phyloP scores from a whole-genome alignment of 2,113 vertebrate species.

The Salvator merianae region DNA sequence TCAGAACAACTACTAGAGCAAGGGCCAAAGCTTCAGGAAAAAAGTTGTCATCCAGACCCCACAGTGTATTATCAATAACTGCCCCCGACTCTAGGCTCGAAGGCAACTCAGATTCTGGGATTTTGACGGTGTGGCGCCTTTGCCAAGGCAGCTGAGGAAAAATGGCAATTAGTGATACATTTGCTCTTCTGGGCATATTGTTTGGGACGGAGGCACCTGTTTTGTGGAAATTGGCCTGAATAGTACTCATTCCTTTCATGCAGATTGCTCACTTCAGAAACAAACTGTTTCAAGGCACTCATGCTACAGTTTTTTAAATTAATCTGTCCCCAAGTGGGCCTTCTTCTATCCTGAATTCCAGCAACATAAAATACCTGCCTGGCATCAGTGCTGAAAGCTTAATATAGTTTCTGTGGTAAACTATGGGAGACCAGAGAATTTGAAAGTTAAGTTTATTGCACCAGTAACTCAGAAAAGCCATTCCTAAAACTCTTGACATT shows the following conservation, averaged over 20 bases:
- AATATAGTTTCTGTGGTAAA: constrained; percentile 78
- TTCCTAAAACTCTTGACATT: constrained; percentile 78
- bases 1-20: background rate
- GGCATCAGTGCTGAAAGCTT: constrained; percentile 71
- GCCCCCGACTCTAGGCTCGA: background rate
- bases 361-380: constrained; percentile 74
- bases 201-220: constrained; percentile 8
- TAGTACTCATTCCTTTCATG: constrained; percentile 24
- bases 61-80: background rate
- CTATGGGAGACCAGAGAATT: constrained; percentile 77
- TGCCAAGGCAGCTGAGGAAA: background rate
- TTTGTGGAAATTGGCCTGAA: constrained; percentile 27
- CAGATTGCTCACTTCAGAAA: constrained; percentile 34
- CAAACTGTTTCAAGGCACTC: constrained; percentile 44
- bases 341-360: constrained; percentile 51
- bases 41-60: accelerated
- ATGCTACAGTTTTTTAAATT: constrained; percentile 57
- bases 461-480: constrained; percentile 80
- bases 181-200: constrained; percentile 8
- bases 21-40: background rate
- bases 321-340: constrained; percentile 63
- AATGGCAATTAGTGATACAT: constrained; percentile 16
- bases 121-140: constrained; percentile 1
- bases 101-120: background rate
- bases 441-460: constrained; percentile 79